Evolutionary conservation across 2,113 vertebrate genomes (phyloP).

Genomic region (Ammospiza nelsoni): DNA sequence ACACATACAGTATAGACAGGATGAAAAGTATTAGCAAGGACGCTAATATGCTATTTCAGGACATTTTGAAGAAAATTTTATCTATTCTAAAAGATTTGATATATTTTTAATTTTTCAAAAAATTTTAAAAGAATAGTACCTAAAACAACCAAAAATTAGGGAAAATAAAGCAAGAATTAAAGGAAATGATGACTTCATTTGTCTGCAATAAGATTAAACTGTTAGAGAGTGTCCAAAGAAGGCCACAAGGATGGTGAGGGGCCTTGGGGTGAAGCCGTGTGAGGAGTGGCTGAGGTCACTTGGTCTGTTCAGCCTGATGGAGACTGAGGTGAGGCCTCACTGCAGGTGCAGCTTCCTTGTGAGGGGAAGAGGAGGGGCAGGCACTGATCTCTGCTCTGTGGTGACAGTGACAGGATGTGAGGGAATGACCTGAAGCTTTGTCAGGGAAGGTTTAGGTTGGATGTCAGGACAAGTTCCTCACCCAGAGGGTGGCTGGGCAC

Average conservation of each 20-base stretch:
- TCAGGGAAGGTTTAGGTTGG: not conserved
- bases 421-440: fast-evolving
- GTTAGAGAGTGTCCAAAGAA: not conserved
- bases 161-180: not conserved
- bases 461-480: not conserved
- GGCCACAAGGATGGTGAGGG: fast-evolving
- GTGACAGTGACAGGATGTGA: fast-evolving
- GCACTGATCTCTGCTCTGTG: too few relatives aligned
- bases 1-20: fast-evolving
- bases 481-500: fast-evolving
- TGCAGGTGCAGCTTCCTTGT: fast-evolving
- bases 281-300: not conserved
- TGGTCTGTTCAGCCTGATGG: not conserved
- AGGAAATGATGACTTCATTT: not conserved
- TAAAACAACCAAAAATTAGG: fast-evolving
- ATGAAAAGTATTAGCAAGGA: not conserved
- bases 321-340: not conserved
- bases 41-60: not conserved
- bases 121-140: not conserved
- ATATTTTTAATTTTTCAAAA: not conserved
- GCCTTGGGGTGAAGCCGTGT: fast-evolving
- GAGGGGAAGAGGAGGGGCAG: not conserved
- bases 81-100: not conserved
- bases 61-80: not conserved
- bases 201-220: not conserved